Conservation (phyloP, 1,140 invertebrate genomes). For the Condylostylus longicornis region DNA sequence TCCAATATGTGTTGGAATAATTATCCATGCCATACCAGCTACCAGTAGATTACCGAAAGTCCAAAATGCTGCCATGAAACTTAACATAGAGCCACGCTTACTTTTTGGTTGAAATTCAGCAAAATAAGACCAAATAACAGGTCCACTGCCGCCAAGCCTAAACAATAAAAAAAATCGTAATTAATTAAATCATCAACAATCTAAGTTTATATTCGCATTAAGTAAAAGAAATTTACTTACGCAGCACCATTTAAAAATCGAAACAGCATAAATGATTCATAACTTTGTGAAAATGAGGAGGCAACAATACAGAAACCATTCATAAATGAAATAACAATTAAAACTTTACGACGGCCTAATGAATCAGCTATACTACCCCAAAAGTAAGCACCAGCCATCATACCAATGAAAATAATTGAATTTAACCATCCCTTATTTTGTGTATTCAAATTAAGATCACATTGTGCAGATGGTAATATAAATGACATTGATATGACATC, state of each 20-base stretch:
- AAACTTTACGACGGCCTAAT: constrained; percentile 65
- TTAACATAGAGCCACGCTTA: constrained; percentile 77
- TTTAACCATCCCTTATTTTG: constrained; percentile 78
- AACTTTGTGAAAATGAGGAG: constrained; percentile 74
- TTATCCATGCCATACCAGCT: constrained; percentile 72
- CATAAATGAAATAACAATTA: constrained; percentile 76
- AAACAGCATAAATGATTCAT: constrained; percentile 74
- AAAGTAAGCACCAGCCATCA: constrained; percentile 84
- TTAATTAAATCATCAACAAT: background rate
- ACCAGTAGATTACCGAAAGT: constrained; percentile 77
- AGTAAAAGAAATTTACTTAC: constrained; percentile 44
- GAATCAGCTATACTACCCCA: constrained; percentile 84
- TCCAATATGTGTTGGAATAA: constrained; percentile 64
- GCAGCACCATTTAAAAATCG: constrained; percentile 81
- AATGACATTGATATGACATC: constrained; percentile 91
- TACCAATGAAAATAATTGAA: constrained; percentile 73
- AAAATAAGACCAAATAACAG: constrained; percentile 91
- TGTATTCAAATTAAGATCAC: constrained; percentile 75
- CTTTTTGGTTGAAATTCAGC: constrained; percentile 85
- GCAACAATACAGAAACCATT: constrained; percentile 76
- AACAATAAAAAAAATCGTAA: constrained; percentile 13
- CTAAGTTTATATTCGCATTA: background rate
- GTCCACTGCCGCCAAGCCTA: constrained; percentile 83
- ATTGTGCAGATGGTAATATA: constrained; percentile 81
- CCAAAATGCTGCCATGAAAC: constrained; percentile 88